Conservation (phyloP, 2,113 vertebrate genomes). For the Murina feae region DNA sequence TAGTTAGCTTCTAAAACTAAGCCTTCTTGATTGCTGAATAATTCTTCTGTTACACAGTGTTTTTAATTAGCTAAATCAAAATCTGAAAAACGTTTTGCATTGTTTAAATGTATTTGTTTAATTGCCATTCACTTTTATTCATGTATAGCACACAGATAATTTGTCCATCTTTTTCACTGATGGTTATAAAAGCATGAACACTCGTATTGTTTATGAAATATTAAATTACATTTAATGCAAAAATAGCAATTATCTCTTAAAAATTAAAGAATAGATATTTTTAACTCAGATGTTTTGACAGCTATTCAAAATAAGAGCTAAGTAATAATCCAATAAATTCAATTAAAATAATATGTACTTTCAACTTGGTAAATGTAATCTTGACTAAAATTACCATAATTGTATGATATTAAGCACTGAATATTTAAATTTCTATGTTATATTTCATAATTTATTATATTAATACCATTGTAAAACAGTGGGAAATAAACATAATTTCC, state of each 20-base stretch:
- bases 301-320: neutral
- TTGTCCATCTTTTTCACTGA: conserved; percentile 48
- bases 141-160: conserved; percentile 41
- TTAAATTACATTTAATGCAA: neutral
- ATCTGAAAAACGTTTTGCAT: conserved; percentile 28
- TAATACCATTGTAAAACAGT: neutral
- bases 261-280: neutral
- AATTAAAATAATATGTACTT: neutral
- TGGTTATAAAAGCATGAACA: neutral
- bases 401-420: neutral
- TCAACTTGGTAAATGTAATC: neutral
- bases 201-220: neutral
- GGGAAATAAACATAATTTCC: neutral
- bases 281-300: neutral
- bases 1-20: neutral
- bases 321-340: neutral
- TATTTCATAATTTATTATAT: neutral
- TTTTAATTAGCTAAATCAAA: conserved; percentile 67
- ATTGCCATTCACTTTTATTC: conserved; percentile 34
- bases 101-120: conserved; percentile 56
- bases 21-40: neutral
- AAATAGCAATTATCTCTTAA: neutral
- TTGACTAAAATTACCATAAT: neutral
- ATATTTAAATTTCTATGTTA: neutral
- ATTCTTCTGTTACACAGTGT: neutral